A percentile compares a stretch with the other conserved stretches of the same genome.
Conservation (phyloP, 1,140 invertebrate genomes). For the Drosophila sechellia region DNA sequence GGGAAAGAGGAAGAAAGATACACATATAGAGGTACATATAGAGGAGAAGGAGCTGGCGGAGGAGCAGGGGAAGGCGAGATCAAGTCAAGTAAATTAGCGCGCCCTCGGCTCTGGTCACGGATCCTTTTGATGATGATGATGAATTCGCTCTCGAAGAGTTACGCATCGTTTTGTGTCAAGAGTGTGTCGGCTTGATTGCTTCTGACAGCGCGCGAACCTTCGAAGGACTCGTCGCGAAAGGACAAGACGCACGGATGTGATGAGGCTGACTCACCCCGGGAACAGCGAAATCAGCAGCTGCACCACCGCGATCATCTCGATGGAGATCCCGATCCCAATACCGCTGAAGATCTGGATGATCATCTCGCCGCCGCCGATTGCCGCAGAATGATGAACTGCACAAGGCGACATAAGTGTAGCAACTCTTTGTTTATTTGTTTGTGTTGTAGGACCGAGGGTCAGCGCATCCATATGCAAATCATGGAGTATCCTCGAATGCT, state of each 20-base stretch:
- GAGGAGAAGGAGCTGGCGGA: not conserved
- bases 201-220: slow-evolving; percentile 78
- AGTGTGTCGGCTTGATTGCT: slow-evolving; percentile 81
- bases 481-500: slow-evolving; percentile 41
- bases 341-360: slow-evolving; percentile 33
- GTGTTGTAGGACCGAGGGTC: slow-evolving; percentile 67
- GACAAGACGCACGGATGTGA: slow-evolving; percentile 31
- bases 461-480: slow-evolving; percentile 71
- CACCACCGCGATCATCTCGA: slow-evolving; percentile 53
- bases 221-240: slow-evolving; percentile 41
- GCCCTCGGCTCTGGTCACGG: slow-evolving; percentile 67
- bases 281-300: slow-evolving; percentile 37
- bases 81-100: slow-evolving; percentile 68
- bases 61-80: slow-evolving; percentile 18
- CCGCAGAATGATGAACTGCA: slow-evolving; percentile 62
- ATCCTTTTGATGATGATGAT: slow-evolving; percentile 61
- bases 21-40: not conserved
- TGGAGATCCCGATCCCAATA: slow-evolving; percentile 10
- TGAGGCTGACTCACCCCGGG: slow-evolving; percentile 51
- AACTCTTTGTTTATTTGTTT: slow-evolving; percentile 66
- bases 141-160: slow-evolving; percentile 77
- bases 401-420: slow-evolving; percentile 71
- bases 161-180: slow-evolving; percentile 81
- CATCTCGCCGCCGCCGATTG: slow-evolving; percentile 51
- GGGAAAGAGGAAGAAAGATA: not conserved